Evolutionary conservation across 2,113 vertebrate species (phyloP), one percentile per base, ranked within the genome.

Genomic region (Protobothrops mucrosquamatus): DNA sequence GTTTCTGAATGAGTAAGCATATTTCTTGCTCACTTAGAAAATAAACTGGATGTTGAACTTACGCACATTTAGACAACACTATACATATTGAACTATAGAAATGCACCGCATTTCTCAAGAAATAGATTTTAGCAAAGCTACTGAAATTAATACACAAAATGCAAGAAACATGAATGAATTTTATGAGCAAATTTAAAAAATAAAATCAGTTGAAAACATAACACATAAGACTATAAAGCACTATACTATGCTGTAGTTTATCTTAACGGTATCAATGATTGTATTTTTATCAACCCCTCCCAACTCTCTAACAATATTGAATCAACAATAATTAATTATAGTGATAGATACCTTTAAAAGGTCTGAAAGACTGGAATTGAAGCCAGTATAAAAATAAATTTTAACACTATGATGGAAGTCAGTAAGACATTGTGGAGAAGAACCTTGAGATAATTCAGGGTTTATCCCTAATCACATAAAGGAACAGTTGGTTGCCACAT

Each of bases 341-440:
- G 39, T 6, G 54, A 51, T 39, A 54, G 20, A 26, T 56, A 39
- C 20, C 23, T 90, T 92, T 91, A 91, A 81, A 34, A 94, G 57
- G 93, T 7, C 46, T 22, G 29, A 89, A 34, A 90, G 26, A 88
- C 87, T 92, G 93, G 92, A 43, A 91, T 12, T 93, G 91, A 51
- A 55, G 92, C 85, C 93, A 81, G 69, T 20, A 5, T 81, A 39
- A 39, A 39, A 81, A 6, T 34, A 81, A 81, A 81, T 20, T 18
- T 81, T 81, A 81, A 81, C 69, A 39, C 18, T 39, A 18, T 20
- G 69, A 39, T 81, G 34, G 34, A 39, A 81, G n/a, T 39, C 29
- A 20, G 14, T 81, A 39, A 81, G 34, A 39, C 69, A 20, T 39
- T 81, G 34, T 20, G 14, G 34, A 39, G 15, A 81, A 1, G 69